Evolutionary conservation across 2,888 invertebrate species (phyloP), one percentile per base, ranked within the genome.

Genomic region (Sarcophaga caerulescens): DNA sequence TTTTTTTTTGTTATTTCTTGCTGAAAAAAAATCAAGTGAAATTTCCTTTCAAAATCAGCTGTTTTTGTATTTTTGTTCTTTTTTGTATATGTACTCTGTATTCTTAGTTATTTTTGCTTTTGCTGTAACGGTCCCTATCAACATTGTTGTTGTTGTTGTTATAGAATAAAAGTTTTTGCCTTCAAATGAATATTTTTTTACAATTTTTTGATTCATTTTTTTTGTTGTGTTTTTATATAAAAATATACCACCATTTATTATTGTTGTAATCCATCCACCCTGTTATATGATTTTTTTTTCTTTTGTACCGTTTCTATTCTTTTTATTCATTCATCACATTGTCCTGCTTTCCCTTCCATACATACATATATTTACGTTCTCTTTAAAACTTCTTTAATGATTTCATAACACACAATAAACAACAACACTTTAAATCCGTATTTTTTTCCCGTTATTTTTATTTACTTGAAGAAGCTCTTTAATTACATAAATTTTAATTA

Each of bases 221-320:
- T 35, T 35, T 35, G 8, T 35, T 35, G 35, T 35, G 35, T 35
- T 52, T 52, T 52, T 52, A 52, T 52, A 52, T 52, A 52, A 52
- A 35, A 52, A 74, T 80, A 76, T 71, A 47, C 81, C 75, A 75
- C 45, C 80, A 79, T 85, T 81, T 60, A 79, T 65, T 35, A 52
- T 74, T 81, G 65, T 68, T 73, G 79, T 85, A 84, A 86, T 84
- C 86, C 86, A 86, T 84, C 86, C 86, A 86, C 86, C 86, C 86
- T 84, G 81, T 78, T 84, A 14, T 52, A 52, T 2, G 17, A 52
- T 17, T 52, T 52, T 71, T 76, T 80, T 63, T 63, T 59, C 44
- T 63, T 63, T 59, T 45, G 59, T 60, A 65, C 63, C 52, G 12
- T 80, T 68, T 35, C 66, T 59, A 44, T 80, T 68, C 59, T 44